Evolutionary conservation across 1,140 invertebrate species (phyloP), one percentile per base, ranked within the genome.

Genomic region (Conus ventricosus): DNA sequence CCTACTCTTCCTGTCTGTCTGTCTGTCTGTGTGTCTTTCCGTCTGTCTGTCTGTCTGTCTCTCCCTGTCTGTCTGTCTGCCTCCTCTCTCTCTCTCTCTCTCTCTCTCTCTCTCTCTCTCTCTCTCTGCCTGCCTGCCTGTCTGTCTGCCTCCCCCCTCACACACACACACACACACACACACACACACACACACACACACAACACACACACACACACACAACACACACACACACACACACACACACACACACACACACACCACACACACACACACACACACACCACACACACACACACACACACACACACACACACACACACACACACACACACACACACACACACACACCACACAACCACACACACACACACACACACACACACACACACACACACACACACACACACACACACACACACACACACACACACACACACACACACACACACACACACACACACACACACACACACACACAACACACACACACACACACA

Each of bases 301-400:
- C 87, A 80, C 75, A 63, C 82, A 80, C 76, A 80, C 82, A 54
- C 84, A 80, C 84, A 39, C 84, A 80, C 71, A 80, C 84, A 80
- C n/a, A n/a, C 84, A 80, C 84, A 83, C 55, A 53, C 20, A 54
- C 23, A 83, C 20, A 83, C 23, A 54, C 23, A 83, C 20, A 83
- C 23, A 54, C 23, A 83, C 7, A 83, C 51, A n/a, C 10, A 83
- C 20, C n/a, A 83, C 60, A 63, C 39, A 39, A 39, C 39, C 39
- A 39, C 39, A 39, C 39, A 39, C 39, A 39, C 39, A 39, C 39
- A 39, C 39, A 39, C 39, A 39, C 39, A 39, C 39, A 39, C n/a
- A n/a, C n/a, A n/a, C n/a, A n/a, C 39, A 39, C 39, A 39, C 39
- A 39, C 39, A 39, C 39, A 39, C 39, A 39, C 39, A 39, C 39